Conservation (phyloP, 2,888 invertebrate genomes). For the Dione juno region DNA sequence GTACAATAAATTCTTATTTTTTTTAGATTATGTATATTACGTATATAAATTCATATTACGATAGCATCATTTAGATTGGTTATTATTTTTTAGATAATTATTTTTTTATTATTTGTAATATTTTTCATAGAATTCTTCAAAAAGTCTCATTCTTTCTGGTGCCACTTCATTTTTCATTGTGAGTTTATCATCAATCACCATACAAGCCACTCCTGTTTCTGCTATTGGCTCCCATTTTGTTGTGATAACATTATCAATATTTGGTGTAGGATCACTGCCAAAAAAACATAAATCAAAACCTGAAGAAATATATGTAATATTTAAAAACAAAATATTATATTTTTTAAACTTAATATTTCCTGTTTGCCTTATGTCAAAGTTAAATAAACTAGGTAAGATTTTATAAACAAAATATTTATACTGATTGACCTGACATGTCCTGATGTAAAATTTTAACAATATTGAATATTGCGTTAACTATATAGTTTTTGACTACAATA, state of each 20-base stretch:
- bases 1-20: conserved; percentile 3
- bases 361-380: too few species aligned
- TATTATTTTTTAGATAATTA: neutral
- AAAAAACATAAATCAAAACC: neutral
- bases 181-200: conserved; percentile 64
- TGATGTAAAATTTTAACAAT: too few species aligned
- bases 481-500: too few species aligned
- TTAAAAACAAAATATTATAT: neutral
- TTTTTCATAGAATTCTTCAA: conserved; percentile 62
- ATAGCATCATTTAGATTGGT: conserved; percentile 1
- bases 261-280: conserved; percentile 74
- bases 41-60: neutral
- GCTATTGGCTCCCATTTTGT: conserved; percentile 67
- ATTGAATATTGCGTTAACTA: too few species aligned
- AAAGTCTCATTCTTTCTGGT: conserved; percentile 63
- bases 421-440: too few species aligned
- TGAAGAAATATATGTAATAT: too few species aligned
- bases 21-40: too few species aligned
- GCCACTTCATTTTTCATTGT: conserved; percentile 64
- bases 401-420: too few species aligned
- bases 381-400: too few species aligned
- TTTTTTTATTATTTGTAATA: conserved; percentile 41
- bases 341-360: too few species aligned
- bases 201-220: conserved; percentile 55
- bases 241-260: conserved; percentile 54